Evolutionary conservation across 2,797 vertebrate genomes (phyloP).

Genomic region (Neoniphon sammara): DNA sequence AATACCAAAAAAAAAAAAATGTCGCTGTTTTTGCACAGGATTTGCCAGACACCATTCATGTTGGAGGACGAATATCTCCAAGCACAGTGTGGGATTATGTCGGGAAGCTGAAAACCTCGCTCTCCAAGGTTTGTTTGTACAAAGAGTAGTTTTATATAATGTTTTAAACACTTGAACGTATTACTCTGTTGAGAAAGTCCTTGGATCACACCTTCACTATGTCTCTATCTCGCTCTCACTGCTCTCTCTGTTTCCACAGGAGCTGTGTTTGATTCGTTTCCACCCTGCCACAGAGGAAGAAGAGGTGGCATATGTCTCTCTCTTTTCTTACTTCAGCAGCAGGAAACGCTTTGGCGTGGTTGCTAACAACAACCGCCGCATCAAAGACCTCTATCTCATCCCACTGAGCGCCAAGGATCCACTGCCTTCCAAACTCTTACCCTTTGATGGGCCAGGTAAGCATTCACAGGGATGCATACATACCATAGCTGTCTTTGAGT

Average conservation of each 20-base stretch:
- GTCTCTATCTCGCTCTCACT: neutral
- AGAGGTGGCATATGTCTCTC: conserved; percentile 97
- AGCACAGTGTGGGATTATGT: conserved; percentile 99
- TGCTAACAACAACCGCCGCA: conserved; percentile 95
- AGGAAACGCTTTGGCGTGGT: conserved; percentile 96
- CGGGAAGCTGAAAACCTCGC: conserved; percentile 95
- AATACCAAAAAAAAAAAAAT: neutral
- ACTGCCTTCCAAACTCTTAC: conserved; percentile 95
- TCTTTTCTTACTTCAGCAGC: conserved; percentile 99
- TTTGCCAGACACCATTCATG: conserved; percentile 96
- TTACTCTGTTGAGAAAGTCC: neutral
- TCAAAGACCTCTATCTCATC: conserved; percentile 99
- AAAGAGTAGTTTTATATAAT: neutral
- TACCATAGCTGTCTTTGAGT: neutral
- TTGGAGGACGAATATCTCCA: conserved; percentile 95
- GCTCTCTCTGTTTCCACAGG: conserved; percentile 80
- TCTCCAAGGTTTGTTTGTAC: conserved; percentile 90
- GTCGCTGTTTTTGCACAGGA: conserved; percentile 84
- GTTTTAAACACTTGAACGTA: neutral
- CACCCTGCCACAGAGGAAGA: conserved; percentile 99
- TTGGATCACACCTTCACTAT: neutral
- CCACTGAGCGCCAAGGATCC: conserved; percentile 95
- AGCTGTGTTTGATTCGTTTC: conserved; percentile 97
- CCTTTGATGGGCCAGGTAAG: conserved; percentile 99
- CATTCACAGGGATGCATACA: conserved; percentile 50